Percentiles rank a stretch among this genome's conserved stretches.
These are phyloP conservation scores for Indri indri DNA, from an alignment of 2,113 vertebrate species.

Conservation along the genomic window DNA sequence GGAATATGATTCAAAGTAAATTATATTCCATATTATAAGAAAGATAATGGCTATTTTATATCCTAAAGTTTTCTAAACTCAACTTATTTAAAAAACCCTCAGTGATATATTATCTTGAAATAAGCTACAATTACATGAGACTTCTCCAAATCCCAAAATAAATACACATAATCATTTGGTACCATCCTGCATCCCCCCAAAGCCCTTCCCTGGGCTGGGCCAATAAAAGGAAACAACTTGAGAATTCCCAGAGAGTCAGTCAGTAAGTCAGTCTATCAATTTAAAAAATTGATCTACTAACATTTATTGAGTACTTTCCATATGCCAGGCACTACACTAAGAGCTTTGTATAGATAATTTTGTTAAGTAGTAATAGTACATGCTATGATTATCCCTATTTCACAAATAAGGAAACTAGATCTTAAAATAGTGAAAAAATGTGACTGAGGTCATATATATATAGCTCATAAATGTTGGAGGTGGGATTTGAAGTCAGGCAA, in stretches of 20 bases:
- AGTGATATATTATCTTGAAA: background rate
- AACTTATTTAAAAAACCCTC: background rate
- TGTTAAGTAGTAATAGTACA: background rate
- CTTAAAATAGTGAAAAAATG: background rate
- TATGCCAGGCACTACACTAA: background rate
- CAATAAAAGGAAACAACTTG: too few species aligned
- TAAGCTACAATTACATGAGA: background rate
- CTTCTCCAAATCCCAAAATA: background rate
- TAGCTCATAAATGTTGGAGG: background rate
- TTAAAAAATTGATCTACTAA: background rate
- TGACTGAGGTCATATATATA: background rate
- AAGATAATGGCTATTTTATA: background rate
- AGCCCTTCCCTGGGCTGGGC: too few species aligned
- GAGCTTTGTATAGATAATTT: background rate
- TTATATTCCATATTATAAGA: background rate
- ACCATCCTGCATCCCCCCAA: too few species aligned
- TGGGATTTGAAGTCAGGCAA: background rate
- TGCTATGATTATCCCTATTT: background rate
- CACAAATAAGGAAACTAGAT: background rate
- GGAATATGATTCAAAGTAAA: background rate
- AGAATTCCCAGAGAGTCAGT: too few species aligned
- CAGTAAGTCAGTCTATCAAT: too few species aligned
- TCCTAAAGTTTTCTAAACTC: background rate
- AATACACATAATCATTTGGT: background rate
- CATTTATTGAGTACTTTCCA: background rate